Conservation (phyloP, 1,140 invertebrate species). For the Drosophila equinoxialis region DNA sequence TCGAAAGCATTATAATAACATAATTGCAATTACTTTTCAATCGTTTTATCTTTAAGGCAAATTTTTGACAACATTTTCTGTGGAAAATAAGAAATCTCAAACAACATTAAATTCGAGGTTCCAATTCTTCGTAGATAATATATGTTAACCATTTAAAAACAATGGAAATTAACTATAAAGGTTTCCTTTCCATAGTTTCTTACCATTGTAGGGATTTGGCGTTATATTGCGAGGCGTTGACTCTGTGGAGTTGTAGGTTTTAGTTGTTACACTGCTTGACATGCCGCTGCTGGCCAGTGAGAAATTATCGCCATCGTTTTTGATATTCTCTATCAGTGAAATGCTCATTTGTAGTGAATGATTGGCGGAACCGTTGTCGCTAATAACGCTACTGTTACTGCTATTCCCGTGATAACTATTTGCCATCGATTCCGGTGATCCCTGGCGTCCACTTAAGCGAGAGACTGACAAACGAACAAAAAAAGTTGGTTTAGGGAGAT, state of each 20-base stretch:
- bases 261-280: constrained; percentile 74
- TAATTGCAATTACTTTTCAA: not conserved
- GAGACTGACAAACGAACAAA: constrained; percentile 75
- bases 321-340: constrained; percentile 81
- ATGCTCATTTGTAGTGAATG: constrained; percentile 85
- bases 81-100: too few relatives aligned
- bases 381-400: constrained; percentile 58
- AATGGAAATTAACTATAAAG: too few relatives aligned
- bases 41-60: not conserved
- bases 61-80: not conserved
- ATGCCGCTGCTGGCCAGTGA: constrained; percentile 81
- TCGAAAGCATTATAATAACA: not conserved
- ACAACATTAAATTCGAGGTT: too few relatives aligned
- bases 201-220: constrained; percentile 81
- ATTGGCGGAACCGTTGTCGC: constrained; percentile 63
- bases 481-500: not conserved
- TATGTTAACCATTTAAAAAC: too few relatives aligned
- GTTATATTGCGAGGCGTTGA: constrained; percentile 79
- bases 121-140: too few relatives aligned
- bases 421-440: constrained; percentile 88
- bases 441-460: constrained; percentile 84
- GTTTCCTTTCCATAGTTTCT: not conserved
- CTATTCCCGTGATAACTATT: constrained; percentile 86
- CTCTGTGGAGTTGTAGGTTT: constrained; percentile 77
- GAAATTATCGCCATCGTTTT: constrained; percentile 84